These are phyloP conservation scores for Oncorhynchus mykiss DNA, from an alignment of 2,113 vertebrate species.

Conservation along the genomic window DNA sequence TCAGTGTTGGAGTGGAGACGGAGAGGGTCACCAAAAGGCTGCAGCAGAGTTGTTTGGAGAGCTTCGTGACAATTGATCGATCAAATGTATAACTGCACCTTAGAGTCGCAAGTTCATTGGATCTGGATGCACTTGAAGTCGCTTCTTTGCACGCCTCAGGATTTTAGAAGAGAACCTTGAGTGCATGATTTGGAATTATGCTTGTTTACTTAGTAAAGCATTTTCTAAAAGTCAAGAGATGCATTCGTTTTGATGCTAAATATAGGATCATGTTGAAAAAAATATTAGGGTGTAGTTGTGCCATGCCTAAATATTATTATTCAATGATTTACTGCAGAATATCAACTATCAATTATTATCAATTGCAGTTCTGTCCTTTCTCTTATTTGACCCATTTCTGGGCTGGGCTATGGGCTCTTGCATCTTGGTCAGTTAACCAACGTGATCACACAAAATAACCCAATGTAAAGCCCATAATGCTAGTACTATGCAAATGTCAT, in stretches of 20 bases:
- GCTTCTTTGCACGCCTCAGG: neutral
- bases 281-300: neutral
- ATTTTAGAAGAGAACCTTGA: neutral
- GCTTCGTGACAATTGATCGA: constrained; percentile 54
- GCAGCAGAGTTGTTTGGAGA: constrained; percentile 60
- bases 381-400: too few species aligned
- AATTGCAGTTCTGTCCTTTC: too few species aligned
- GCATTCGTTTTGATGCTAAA: neutral
- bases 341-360: too few species aligned
- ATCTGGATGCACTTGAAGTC: constrained; percentile 4
- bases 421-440: too few species aligned
- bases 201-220: neutral
- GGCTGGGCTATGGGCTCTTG: too few species aligned
- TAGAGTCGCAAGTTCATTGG: constrained; percentile 33
- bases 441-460: too few species aligned
- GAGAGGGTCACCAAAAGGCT: constrained; percentile 62
- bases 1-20: constrained; percentile 26
- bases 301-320: neutral
- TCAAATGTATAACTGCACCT: constrained; percentile 39
- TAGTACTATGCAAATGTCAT: too few species aligned
- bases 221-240: neutral
- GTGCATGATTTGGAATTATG: neutral
- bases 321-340: too few species aligned
- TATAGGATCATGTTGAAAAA: neutral
- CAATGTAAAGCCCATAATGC: too few species aligned